Evolutionary conservation across 1,140 invertebrate genomes (phyloP), one percentile per base, ranked within the genome.

Genomic region (Eurytemora carolleeae): DNA sequence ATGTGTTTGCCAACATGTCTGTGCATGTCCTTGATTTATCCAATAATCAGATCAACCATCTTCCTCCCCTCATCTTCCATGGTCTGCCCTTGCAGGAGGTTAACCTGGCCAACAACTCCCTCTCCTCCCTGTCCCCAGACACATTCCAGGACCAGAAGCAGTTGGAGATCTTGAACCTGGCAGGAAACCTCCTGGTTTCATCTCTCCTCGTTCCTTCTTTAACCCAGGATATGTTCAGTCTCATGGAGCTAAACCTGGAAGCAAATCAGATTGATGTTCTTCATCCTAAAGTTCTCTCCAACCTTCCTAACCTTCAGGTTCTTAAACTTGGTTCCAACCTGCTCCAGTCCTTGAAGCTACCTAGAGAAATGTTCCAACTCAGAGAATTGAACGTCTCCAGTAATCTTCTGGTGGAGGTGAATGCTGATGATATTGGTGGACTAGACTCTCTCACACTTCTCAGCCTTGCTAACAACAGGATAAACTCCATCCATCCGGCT

Each of bases 401-500:
- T 15, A 62, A 62, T 54, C 2, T 3, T 16, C 55, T 62, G 23
- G 25, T n/a, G 17, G 7, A 7, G 12, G 19, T 59, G 7, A 17
- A 23, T 12, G 53, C 60, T 16, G 23, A 56, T 20, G n/a, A 20
- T 16, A 58, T 62, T 18, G 54, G 63, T 23, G 16, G 20, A 2
- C 74, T 92, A 20, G 86, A 83, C 68, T 84, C 86, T 68, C 74
- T 94, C 63, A 87, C 92, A 76, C 85, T 87, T 57, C 77, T 94
- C 22, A 83, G 89, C 70, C 71, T 93, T 57, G 78, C 85, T 64
- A 86, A 90, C 68, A 93, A 93, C 70, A 82, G 84, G 23, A 53
- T 73, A 22, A 66, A 62, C 1, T 66, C 63, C 24, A 52, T 73
- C n/a, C 67, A 68, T 19, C 57, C 64, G 24, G 56, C 87, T 68